Percentiles rank a stretch among this genome's conserved stretches.
Evolutionary conservation across 2,113 vertebrate genomes (phyloP).

Genomic region (Felis chaus): DNA sequence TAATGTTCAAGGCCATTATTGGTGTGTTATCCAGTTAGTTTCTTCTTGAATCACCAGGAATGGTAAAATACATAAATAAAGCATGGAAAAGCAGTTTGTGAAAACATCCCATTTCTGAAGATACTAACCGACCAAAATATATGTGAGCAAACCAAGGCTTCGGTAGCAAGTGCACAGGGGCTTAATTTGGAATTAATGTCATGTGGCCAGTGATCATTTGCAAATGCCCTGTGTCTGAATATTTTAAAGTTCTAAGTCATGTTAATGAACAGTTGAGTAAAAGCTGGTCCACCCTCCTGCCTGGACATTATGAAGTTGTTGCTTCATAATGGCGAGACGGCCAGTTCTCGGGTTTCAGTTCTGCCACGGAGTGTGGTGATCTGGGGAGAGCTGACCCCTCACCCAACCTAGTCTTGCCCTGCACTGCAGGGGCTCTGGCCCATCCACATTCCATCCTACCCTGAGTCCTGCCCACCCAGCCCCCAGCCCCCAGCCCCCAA

Average conservation of each 20-base stretch:
- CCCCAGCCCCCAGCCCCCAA: neutral
- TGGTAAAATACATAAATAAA: neutral
- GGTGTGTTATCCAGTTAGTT: neutral
- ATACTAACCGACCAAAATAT: neutral
- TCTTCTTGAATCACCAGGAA: neutral
- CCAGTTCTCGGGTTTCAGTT: neutral
- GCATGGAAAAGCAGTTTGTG: neutral
- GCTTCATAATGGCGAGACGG: neutral
- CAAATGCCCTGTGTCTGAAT: neutral
- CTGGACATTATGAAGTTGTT: neutral
- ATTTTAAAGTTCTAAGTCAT: neutral
- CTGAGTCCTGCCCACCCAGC: fast-evolving
- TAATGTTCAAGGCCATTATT: neutral
- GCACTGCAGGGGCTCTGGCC: too few species aligned
- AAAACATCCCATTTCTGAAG: neutral
- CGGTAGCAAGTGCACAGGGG: neutral
- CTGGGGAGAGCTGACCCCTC: fast-evolving
- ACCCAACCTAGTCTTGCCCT: neutral
- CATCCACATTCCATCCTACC: neutral
- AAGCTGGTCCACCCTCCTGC: neutral
- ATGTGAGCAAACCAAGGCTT: neutral
- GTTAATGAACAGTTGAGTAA: neutral
- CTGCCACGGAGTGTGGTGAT: neutral
- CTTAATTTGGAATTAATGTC: neutral
- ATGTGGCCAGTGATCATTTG: neutral